phyloP scores from a whole-genome alignment of 2,113 vertebrate genomes.

The Antechinus stuartii region DNA sequence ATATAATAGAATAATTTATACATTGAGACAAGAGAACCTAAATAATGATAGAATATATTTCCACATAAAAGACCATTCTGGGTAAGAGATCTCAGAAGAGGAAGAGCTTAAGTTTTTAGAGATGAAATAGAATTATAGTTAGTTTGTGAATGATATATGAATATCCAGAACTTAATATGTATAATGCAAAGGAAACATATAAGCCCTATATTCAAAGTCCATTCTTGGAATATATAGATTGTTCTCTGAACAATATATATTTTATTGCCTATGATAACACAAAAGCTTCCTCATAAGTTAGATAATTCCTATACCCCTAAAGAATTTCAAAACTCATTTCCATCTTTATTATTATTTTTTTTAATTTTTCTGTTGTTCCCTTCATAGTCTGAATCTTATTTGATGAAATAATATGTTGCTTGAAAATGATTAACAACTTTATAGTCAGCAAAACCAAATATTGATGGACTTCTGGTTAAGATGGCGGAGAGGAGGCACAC shows the following conservation, averaged over 20 bases:
- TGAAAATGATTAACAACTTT: slow-evolving; percentile 34
- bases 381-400: slow-evolving; percentile 28
- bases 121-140: neutral
- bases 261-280: neutral
- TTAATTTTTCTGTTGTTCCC: slow-evolving; percentile 26
- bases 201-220: neutral
- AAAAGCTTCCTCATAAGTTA: neutral
- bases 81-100: neutral
- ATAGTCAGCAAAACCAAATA: slow-evolving; percentile 44
- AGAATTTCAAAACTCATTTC: neutral
- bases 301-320: neutral
- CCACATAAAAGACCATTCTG: neutral
- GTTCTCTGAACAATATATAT: neutral
- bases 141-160: neutral
- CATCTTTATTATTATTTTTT: neutral
- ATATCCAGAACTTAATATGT: neutral
- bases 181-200: neutral
- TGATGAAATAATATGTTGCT: slow-evolving; percentile 4
- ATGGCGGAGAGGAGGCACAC: no score
- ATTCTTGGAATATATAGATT: neutral
- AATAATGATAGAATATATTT: neutral
- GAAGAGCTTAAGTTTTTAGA: neutral
- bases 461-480: no score
- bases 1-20: neutral
- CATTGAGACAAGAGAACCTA: neutral